Conservation (phyloP, 2,888 invertebrate genomes). For the Dasypolia templi region DNA sequence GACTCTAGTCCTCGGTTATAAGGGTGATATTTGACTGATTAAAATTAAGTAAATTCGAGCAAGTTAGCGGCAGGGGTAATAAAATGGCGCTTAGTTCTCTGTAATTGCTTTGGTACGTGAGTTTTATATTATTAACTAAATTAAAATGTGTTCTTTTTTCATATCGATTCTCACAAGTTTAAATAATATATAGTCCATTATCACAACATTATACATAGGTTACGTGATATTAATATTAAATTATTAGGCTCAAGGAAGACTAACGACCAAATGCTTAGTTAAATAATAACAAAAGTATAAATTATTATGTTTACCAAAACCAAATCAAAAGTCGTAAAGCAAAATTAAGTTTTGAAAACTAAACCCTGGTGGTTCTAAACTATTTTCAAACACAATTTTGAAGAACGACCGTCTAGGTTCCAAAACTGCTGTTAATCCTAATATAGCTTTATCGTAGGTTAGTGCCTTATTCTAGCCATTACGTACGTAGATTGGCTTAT, state of each 20-base stretch:
- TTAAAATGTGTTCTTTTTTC: slow-evolving; percentile 57
- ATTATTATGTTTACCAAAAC: no score
- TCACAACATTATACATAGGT: no score
- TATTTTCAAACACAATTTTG: neutral
- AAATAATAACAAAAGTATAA: no score
- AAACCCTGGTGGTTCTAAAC: neutral
- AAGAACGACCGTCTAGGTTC: neutral
- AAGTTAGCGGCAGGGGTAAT: slow-evolving; percentile 68
- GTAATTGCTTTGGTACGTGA: slow-evolving; percentile 74
- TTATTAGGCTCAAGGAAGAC: no score
- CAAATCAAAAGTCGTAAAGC: no score
- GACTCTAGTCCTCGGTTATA: slow-evolving; percentile 40
- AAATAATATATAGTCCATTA: slow-evolving; percentile 28
- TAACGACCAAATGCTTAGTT: no score
- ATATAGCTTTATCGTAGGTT: neutral
- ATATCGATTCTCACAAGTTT: slow-evolving; percentile 37
- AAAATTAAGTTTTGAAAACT: no score
- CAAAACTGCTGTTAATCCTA: neutral
- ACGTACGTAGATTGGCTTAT: slow-evolving; percentile 22
- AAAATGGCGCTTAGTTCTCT: slow-evolving; percentile 75
- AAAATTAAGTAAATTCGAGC: slow-evolving; percentile 64
- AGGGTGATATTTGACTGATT: slow-evolving; percentile 40
- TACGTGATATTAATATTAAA: no score
- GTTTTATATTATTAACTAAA: slow-evolving; percentile 71
- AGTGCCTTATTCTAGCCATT: slow-evolving; percentile 14